Percentiles rank a stretch among this genome's conserved stretches.
phyloP scores from a whole-genome alignment of 2,888 invertebrate species.

The Oegoconia quadripuncta region DNA sequence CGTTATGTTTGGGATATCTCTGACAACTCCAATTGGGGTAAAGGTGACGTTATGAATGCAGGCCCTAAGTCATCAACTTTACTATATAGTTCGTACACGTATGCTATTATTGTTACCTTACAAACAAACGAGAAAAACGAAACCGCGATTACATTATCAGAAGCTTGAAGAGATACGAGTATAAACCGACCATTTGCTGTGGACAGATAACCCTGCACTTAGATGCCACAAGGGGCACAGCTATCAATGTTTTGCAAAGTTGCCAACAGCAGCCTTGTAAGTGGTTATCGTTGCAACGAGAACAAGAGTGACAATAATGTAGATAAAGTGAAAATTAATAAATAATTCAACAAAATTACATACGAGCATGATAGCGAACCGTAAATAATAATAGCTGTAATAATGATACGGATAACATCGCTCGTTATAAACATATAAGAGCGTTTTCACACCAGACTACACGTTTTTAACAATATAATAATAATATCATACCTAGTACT shows the following conservation, averaged over 20 bases:
- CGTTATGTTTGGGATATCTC: no score
- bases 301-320: conserved; percentile 40
- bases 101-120: no score
- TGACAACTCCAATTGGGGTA: no score
- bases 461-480: no score
- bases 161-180: conserved; percentile 31
- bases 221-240: conserved; percentile 38
- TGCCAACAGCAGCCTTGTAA: conserved; percentile 36
- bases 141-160: conserved; percentile 46
- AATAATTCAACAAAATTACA: conserved; percentile 36
- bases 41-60: no score
- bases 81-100: no score
- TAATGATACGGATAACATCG: neutral
- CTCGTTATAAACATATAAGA: no score
- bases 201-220: conserved; percentile 66
- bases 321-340: conserved; percentile 49
- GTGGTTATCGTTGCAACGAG: conserved; percentile 25
- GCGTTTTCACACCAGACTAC: no score
- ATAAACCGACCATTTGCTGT: conserved; percentile 52
- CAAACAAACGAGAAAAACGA: conserved; percentile 31
- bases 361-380: conserved; percentile 2
- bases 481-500: no score
- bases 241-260: conserved; percentile 59
- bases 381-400: conserved; percentile 3
- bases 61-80: no score